phyloP scores from a whole-genome alignment of 2,113 vertebrate genomes.

The Coreoperca whiteheadi region DNA sequence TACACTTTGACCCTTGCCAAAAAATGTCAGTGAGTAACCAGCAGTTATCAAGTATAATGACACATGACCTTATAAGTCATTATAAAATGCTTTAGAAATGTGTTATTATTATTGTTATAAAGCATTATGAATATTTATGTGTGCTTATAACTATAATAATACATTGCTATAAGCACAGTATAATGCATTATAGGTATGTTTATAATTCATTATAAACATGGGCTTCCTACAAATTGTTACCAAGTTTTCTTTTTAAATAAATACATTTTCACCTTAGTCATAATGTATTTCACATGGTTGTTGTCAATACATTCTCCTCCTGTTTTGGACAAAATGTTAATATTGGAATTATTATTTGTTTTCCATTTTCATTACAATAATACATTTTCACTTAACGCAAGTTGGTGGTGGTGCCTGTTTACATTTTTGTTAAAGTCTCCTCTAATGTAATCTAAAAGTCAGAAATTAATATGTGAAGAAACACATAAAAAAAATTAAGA shows the following conservation, averaged over 20 bases:
- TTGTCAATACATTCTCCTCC: neutral
- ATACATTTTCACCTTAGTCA: neutral
- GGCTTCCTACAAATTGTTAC: too few relatives aligned
- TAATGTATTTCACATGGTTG: neutral
- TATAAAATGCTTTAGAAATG: too few relatives aligned
- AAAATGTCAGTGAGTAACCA: too few relatives aligned
- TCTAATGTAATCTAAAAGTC: neutral
- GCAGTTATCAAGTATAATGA: too few relatives aligned
- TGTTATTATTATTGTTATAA: too few relatives aligned
- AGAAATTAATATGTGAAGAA: neutral
- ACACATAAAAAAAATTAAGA: neutral
- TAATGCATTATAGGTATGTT: too few relatives aligned
- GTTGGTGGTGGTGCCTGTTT: neutral
- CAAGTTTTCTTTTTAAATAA: neutral
- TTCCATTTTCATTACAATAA: slow-evolving; percentile 14
- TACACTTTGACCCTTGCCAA: too few relatives aligned
- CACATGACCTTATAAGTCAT: too few relatives aligned
- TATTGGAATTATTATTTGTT: neutral
- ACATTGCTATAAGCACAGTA: too few relatives aligned
- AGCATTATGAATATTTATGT: too few relatives aligned
- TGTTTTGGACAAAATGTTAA: neutral
- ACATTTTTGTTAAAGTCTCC: neutral
- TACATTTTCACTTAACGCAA: slow-evolving; percentile 4
- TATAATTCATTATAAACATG: too few relatives aligned
- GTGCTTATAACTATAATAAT: too few relatives aligned